These are phyloP conservation scores for Meteorus sp. DNA, from an alignment of 1,140 invertebrate genomes.

Conservation along the genomic window DNA sequence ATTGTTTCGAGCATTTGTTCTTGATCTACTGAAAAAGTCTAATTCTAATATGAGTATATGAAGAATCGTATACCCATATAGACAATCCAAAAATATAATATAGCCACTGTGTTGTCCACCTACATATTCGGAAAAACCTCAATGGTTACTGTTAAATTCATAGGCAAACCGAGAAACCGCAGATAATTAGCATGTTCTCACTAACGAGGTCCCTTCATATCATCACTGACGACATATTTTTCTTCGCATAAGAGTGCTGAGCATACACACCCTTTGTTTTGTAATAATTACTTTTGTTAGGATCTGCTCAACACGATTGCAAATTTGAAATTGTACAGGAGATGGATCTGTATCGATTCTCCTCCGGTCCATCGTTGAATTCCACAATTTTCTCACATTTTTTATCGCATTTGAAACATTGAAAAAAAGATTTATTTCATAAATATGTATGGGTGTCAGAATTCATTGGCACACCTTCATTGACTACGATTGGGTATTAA, in stretches of 20 bases:
- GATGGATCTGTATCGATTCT: background rate
- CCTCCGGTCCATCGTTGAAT: background rate
- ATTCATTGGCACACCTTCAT: background rate
- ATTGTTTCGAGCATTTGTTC: too few species aligned
- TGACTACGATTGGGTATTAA: conserved; percentile 48
- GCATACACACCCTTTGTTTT: background rate
- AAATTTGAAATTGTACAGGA: too few species aligned
- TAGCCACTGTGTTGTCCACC: background rate
- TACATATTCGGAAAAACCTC: background rate
- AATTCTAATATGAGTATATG: too few species aligned
- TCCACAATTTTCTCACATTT: background rate
- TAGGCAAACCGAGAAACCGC: conserved; percentile 46
- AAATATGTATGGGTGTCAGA: background rate
- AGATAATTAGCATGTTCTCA: conserved; percentile 46
- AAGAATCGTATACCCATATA: too few species aligned
- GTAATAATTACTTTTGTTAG: too few species aligned
- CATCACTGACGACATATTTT: background rate
- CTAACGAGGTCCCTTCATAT: conserved; percentile 46
- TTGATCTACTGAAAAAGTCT: too few species aligned
- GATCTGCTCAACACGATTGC: too few species aligned
- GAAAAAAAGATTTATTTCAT: background rate
- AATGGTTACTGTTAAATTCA: conserved; percentile 46
- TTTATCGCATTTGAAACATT: background rate
- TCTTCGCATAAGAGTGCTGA: background rate
- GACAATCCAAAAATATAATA: background rate